These are phyloP conservation scores for Nomada hirtipes DNA, from an alignment of 2,888 invertebrate species.

Conservation along the genomic window DNA sequence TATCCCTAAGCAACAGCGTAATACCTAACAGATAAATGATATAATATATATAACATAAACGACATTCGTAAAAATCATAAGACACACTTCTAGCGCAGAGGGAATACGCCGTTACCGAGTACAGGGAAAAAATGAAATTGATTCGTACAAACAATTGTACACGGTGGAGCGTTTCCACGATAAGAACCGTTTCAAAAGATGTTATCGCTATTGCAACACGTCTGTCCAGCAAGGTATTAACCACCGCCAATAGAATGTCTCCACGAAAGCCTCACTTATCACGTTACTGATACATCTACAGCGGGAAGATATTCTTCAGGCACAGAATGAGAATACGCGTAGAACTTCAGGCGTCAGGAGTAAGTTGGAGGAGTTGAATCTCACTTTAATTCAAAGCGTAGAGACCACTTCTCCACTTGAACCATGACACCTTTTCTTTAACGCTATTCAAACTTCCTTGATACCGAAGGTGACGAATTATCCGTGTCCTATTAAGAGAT, in stretches of 20 bases:
- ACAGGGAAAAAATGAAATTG: not conserved
- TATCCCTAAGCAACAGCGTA: too few species aligned
- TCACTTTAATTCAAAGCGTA: slow-evolving; percentile 88
- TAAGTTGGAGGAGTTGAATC: slow-evolving; percentile 93
- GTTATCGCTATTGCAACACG: slow-evolving; percentile 34
- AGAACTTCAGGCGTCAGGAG: slow-evolving; percentile 80
- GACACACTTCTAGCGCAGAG: not conserved
- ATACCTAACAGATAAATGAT: too few species aligned
- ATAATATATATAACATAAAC: not conserved
- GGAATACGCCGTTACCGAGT: not conserved
- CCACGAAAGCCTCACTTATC: slow-evolving; percentile 44
- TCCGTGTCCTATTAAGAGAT: slow-evolving; percentile 36
- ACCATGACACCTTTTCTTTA: slow-evolving; percentile 78
- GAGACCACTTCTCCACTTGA: slow-evolving; percentile 89
- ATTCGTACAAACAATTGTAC: slow-evolving; percentile 12
- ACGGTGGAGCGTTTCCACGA: slow-evolving; percentile 14
- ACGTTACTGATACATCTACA: slow-evolving; percentile 12
- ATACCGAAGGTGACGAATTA: not conserved
- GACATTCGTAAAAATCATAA: not conserved
- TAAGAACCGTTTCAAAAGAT: slow-evolving; percentile 22
- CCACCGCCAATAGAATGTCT: slow-evolving; percentile 35
- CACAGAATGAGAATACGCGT: slow-evolving; percentile 21
- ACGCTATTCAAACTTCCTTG: not conserved
- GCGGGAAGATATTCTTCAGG: slow-evolving; percentile 20
- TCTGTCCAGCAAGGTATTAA: slow-evolving; percentile 35